Base-by-base conservation (phyloP, 2,888 invertebrate genomes). In the Athripsodes cinereus region DNA sequence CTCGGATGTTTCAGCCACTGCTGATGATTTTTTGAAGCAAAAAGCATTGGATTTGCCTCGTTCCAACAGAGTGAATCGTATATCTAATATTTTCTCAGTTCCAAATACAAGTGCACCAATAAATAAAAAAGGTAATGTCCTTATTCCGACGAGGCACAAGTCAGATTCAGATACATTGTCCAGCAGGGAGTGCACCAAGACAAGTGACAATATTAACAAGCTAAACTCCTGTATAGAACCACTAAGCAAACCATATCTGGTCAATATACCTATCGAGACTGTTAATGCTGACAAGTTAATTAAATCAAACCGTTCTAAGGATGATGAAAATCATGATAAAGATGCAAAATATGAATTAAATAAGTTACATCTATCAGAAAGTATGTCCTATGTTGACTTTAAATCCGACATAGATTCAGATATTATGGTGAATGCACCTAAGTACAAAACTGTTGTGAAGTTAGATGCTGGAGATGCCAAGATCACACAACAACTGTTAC, bases 381-480 rank as follows among this genome's bases (percentile, higher is more conserved):
- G 50, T 11, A 21, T 20, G 22, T 50, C 50, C 6, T 50, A 50
- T 21, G 26, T 50, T 13, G 50, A 50, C 26, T 50, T 50, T 18
- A 50, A 50, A 50, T 50, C 50, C 6, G 50, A 50, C 22, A 50
- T 50, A 11, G 50, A 50, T 21, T 22, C 26, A 11, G 50, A 50
- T 26, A 50, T 50, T n/a, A 26, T 26, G 22, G 35, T 16, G 8
- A 13, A 19, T 2, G 5, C 54, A n/a, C 46, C 49, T 11, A 53
- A 58, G 26, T 51, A 34, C 22, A 57, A 57, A 35, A 53, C 53
- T 21, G 53, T 57, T 2, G 47, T 57, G 21, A 53, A 22, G 22
- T 19, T 53, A 21, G 21, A 21, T 20, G 35, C 20, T 2, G 53
- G 52, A 20, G 11, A 20, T 1, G 22, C 20, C 3, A 20, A 44